Percentiles rank a stretch among this genome's conserved stretches.
Conservation (phyloP, 2,113 vertebrate species). For the Engraulis encrasicolus region DNA sequence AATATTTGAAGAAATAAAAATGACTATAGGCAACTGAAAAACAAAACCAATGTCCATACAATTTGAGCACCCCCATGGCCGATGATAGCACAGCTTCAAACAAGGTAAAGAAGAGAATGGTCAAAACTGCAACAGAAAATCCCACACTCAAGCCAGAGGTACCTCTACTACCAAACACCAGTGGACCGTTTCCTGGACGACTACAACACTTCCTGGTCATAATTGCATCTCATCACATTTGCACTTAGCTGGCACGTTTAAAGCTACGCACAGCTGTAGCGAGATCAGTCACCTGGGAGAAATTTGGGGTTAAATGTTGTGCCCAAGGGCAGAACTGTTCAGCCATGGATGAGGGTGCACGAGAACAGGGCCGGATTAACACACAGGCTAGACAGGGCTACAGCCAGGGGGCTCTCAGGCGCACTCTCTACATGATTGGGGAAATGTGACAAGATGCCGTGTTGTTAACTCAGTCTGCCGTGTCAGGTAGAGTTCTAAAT, state of each 20-base stretch:
- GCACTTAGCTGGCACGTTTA: background rate
- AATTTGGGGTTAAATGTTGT: no score
- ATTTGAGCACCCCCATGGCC: constrained; percentile 74
- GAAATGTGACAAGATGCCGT: no score
- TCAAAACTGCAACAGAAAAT: background rate
- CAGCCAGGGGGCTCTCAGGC: no score
- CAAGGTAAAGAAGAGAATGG: constrained; percentile 4
- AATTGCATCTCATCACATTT: background rate
- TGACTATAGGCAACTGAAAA: constrained; percentile 90
- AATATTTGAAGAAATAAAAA: constrained; percentile 92
- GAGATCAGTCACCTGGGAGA: no score
- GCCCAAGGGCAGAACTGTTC: no score
- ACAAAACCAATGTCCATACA: constrained; percentile 82
- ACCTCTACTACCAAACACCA: background rate
- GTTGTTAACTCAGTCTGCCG: no score
- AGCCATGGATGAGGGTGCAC: no score
- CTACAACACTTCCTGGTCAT: background rate
- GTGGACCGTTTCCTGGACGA: background rate
- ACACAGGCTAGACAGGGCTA: no score
- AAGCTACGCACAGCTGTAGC: no score
- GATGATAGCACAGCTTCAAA: constrained; percentile 50
- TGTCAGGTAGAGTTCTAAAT: no score
- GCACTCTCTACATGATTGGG: no score
- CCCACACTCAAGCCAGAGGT: background rate
- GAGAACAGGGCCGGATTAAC: no score